phyloP scores from a whole-genome alignment of 1,140 invertebrate species.

The Brachionus asplanchnoidis region DNA sequence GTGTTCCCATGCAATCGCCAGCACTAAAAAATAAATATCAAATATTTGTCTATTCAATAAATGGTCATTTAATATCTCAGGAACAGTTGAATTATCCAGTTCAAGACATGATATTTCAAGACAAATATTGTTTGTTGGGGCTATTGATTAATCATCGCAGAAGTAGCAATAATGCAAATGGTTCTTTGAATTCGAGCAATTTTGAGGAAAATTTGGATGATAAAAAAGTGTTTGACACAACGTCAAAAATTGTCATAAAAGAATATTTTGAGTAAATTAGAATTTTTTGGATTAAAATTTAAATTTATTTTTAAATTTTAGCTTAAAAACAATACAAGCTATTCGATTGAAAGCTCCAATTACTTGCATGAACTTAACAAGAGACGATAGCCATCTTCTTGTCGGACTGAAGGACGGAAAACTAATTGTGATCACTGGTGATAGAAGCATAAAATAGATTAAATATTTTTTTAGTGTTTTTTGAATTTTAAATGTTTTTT shows the following conservation, averaged over 20 bases:
- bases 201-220: not conserved
- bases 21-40: constrained; percentile 44
- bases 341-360: constrained; percentile 63
- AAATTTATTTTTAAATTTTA: constrained; percentile 55
- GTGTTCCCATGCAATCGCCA: not conserved
- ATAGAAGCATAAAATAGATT: constrained; percentile 43
- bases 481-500: not conserved
- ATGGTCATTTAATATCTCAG: constrained; percentile 61
- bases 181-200: not conserved
- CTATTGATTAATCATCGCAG: not conserved
- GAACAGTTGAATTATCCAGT: constrained; percentile 55
- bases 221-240: constrained; percentile 43
- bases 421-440: constrained; percentile 60
- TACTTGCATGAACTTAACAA: constrained; percentile 61
- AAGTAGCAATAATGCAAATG: not conserved
- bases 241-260: constrained; percentile 58
- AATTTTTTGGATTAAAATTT: constrained; percentile 31
- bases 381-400: constrained; percentile 63
- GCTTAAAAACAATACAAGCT: constrained; percentile 48
- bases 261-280: constrained; percentile 54
- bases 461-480: not conserved
- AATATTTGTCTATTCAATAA: constrained; percentile 63
- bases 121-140: constrained; percentile 49
- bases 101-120: constrained; percentile 51
- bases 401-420: constrained; percentile 63